Percentiles rank a stretch among this genome's conserved stretches.
Evolutionary conservation across 2,797 vertebrate genomes (phyloP).

Genomic region (Microtus obscurus): DNA sequence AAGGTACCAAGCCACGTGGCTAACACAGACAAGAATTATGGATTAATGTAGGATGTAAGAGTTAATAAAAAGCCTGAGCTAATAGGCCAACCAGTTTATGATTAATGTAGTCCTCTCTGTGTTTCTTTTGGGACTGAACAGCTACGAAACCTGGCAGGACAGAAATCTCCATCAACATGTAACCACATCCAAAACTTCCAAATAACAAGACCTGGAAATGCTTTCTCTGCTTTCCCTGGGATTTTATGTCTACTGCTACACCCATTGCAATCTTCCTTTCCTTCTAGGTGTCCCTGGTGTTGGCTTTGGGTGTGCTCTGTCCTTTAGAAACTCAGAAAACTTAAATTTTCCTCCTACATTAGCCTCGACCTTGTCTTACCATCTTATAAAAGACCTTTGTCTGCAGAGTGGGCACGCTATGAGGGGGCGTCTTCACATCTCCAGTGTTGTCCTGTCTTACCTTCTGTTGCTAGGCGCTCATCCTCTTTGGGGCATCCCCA

Average conservation of each 20-base stretch:
- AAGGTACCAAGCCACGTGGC: too few species aligned
- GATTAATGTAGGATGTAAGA: too few species aligned
- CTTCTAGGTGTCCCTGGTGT: not conserved
- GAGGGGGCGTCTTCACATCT: not conserved
- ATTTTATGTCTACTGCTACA: not conserved
- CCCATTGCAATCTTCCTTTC: not conserved
- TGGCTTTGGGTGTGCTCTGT: not conserved
- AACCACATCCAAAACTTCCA: not conserved
- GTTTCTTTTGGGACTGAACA: too few species aligned
- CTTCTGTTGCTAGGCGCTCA: not conserved
- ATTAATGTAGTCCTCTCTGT: too few species aligned
- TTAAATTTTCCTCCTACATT: not conserved
- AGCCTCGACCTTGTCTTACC: not conserved
- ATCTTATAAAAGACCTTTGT: not conserved
- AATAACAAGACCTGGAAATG: not conserved
- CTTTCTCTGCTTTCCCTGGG: not conserved
- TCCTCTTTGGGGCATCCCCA: not conserved
- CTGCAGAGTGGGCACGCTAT: not conserved
- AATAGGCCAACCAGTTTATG: too few species aligned
- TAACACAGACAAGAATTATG: too few species aligned
- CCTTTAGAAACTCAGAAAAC: conserved; percentile 11
- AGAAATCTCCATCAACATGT: too few species aligned
- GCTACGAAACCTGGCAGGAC: too few species aligned
- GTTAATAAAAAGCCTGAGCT: too few species aligned
- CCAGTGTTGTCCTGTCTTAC: not conserved